A percentile compares a stretch with the other conserved stretches of the same genome.
These are phyloP conservation scores for Dysdera silvatica DNA, from an alignment of 1,140 invertebrate genomes.

Conservation along the genomic window DNA sequence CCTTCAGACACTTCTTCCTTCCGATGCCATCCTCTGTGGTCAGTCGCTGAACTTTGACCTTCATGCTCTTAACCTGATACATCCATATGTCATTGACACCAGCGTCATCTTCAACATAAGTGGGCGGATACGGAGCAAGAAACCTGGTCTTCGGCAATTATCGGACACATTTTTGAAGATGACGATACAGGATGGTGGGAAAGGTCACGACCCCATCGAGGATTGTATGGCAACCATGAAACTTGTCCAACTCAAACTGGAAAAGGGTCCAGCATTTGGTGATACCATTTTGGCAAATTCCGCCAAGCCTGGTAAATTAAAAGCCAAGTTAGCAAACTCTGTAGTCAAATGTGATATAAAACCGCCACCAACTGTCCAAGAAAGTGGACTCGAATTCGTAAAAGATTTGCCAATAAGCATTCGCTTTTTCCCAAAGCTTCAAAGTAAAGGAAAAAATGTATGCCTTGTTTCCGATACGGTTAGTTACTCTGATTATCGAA, in stretches of 20 bases:
- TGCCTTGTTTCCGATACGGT: too few species aligned
- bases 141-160: conserved; percentile 71
- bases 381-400: too few species aligned
- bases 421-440: too few species aligned
- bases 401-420: too few species aligned
- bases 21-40: conserved; percentile 84
- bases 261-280: conserved; percentile 50
- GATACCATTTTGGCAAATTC: conserved; percentile 19
- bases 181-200: conserved; percentile 59
- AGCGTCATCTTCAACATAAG: conserved; percentile 82
- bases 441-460: too few species aligned
- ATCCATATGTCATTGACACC: conserved; percentile 92
- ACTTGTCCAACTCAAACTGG: conserved; percentile 74
- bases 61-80: conserved; percentile 80
- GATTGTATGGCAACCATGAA: conserved; percentile 77
- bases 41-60: conserved; percentile 87
- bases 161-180: conserved; percentile 65
- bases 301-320: neutral
- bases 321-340: too few species aligned
- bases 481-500: too few species aligned
- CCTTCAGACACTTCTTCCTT: conserved; percentile 61
- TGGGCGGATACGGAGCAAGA: conserved; percentile 59
- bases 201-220: conserved; percentile 77
- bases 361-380: too few species aligned
- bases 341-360: too few species aligned